A percentile compares a stretch with the other conserved stretches of the same genome.
Evolutionary conservation across 2,113 vertebrate genomes (phyloP).

Genomic region (Mesocricetus auratus): DNA sequence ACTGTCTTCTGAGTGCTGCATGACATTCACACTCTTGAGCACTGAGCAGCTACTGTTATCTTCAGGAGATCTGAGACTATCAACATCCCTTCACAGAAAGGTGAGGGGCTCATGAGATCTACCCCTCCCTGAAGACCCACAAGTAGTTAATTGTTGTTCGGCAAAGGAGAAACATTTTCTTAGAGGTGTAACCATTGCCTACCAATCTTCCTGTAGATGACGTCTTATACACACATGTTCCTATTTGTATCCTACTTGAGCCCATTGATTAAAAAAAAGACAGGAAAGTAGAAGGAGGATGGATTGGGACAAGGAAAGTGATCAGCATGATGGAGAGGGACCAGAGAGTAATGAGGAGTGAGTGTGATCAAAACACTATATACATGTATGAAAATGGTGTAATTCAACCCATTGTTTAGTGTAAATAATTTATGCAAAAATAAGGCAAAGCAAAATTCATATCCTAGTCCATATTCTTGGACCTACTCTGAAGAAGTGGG

Average conservation of each 20-base stretch:
- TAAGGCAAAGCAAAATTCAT: slow-evolving; percentile 15
- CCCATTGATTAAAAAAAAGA: not conserved
- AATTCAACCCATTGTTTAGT: not conserved
- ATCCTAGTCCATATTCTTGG: not conserved
- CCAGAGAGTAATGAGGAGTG: not conserved
- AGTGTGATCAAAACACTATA: not conserved
- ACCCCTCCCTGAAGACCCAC: not conserved
- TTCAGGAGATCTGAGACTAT: not conserved
- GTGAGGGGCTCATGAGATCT: not conserved
- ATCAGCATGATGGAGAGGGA: not conserved
- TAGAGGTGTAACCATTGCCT: not conserved
- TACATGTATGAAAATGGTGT: not conserved
- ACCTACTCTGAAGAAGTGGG: not conserved
- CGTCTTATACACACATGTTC: no score
- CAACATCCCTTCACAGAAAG: no score
- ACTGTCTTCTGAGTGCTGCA: no score
- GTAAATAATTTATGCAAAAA: not conserved
- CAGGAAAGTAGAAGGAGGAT: not conserved
- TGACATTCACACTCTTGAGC: not conserved
- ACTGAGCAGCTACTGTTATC: not conserved
- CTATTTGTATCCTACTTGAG: not conserved
- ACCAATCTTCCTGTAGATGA: not conserved
- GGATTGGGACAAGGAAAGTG: not conserved
- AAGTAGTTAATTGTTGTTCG: not conserved
- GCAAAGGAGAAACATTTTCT: not conserved